Evolutionary conservation across 1,140 invertebrate genomes (phyloP), one percentile per base, ranked within the genome.

Genomic region (Trichonephila clavata): DNA sequence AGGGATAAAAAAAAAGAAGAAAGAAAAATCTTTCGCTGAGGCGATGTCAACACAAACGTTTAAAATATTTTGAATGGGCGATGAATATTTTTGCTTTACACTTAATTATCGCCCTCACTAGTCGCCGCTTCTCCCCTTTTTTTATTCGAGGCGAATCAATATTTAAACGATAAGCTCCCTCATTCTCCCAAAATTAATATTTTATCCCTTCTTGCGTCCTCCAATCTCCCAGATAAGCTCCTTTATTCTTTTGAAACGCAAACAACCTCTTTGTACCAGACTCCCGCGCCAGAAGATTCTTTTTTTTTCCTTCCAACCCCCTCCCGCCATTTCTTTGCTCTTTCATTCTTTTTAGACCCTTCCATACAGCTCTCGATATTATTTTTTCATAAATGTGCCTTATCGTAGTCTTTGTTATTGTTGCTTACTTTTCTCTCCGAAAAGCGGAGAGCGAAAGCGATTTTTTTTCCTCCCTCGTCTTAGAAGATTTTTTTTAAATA

Each of bases 111-210:
- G 86, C 84, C 84, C 68, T 87, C 68, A 81, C 65, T 57, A 63
- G 71, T 77, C 83, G 39, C 39, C 32, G 59, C 68, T 63, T 91
- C 59, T 63, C 27, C 14, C 32, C 63, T 86, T 92, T 92, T 39
- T 86, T 71, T 92, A 86, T 68, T 86, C 61, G 8, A 21, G 20
- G 63, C 39, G 86, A 90, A 94, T 94, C 93, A 94, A 90, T 94
- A 94, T 94, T 94, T 94, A 94, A 94, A 90, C 87, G 93, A 94
- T 94, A 94, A 94, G 87, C 93, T 90, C 80, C 86, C 93, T 94
- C 80, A 89, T 94, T 94, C 87, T 94, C 80, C 93, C 60, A 89
- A 94, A 94, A 94, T 94, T 94, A 94, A 94, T 94, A 94, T 94
- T 94, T 94, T 94, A 94, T 94, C 93, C 93, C 77, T 93, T 90